Conservation (phyloP, 2,888 invertebrate genomes). For the Lamproptera curius region DNA sequence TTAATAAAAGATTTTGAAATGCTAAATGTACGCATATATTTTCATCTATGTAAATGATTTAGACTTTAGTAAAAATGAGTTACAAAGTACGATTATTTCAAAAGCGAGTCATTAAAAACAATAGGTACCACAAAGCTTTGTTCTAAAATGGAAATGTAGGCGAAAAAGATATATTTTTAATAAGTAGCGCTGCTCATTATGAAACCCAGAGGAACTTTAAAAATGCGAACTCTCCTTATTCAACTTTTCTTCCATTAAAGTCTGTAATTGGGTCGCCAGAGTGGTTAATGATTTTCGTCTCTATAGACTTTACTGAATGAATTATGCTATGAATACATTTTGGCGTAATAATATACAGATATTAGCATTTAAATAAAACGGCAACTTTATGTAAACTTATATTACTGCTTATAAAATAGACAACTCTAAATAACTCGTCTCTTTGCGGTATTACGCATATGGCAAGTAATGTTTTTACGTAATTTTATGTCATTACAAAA, state of each 20-base stretch:
- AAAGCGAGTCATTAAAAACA: not conserved
- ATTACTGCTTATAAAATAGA: no score
- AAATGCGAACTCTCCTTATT: conserved; percentile 38
- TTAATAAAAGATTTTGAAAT: no score
- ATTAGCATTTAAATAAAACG: no score
- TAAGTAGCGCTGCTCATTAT: conserved; percentile 13
- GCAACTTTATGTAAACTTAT: no score
- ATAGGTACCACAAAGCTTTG: not conserved
- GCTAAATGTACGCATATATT: no score
- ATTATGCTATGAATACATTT: no score
- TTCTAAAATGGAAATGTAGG: not conserved
- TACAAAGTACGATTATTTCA: not conserved
- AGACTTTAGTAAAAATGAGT: not conserved
- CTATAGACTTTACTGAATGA: conserved; percentile 17
- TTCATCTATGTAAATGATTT: not conserved
- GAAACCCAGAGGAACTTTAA: conserved; percentile 19
- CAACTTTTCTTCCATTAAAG: conserved; percentile 49
- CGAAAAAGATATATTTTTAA: conserved; percentile 12
- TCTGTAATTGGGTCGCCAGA: conserved; percentile 24
- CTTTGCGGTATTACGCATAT: no score
- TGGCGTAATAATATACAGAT: no score
- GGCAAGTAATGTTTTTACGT: no score
- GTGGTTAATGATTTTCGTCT: conserved; percentile 32
- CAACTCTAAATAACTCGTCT: no score
- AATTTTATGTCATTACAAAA: no score